Evolutionary conservation across 2,888 invertebrate genomes (phyloP), one percentile per base, ranked within the genome.

Genomic region (Ditylenchus weischeri): DNA sequence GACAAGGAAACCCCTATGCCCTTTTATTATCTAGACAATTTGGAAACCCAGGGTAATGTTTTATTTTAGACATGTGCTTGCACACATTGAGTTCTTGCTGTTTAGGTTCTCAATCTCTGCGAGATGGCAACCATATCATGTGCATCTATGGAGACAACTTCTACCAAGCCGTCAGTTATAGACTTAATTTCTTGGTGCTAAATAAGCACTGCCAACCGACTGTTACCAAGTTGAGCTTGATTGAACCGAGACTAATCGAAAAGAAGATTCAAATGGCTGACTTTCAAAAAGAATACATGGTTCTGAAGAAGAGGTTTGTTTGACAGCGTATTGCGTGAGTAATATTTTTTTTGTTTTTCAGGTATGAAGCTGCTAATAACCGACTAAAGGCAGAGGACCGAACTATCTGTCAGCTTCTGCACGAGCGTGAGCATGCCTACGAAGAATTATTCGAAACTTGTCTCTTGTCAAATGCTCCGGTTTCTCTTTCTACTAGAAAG

Each of bases 111-210:
- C 43, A 72, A 68, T 66, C n/a, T 66, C 62, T 43, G 66, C 80
- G 83, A 57, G 69, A 71, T 4, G 62, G 80, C 11, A 69, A 72
- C 10, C 83, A 83, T 68, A 69, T 77, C 50, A 69, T 83, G n/a
- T 79, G 78, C 65, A 83, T 83, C 36, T 83, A 83, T 69, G 83
- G 83, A n/a, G 83, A 83, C 62, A 83, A 83, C 66, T 83, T 83
- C 78, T 68, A 83, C 29, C 77, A 78, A 62, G 75, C 76, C 49
- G 82, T 80, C 59, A 80, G 75, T 57, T 80, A 79, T 64, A 74
- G 73, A 23, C 72, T 81, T 11, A 73, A 72, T 6, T 81, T 81
- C 66, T 60, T 80, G n/a, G 81, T 81, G 3, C 68, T 80, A 21
- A 65, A 70, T 35, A 49, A 64, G 5, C 61, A 68, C 19, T 72